These are phyloP conservation scores for Armadillidium nasatum DNA, from an alignment of 1,140 invertebrate genomes.

Conservation along the genomic window DNA sequence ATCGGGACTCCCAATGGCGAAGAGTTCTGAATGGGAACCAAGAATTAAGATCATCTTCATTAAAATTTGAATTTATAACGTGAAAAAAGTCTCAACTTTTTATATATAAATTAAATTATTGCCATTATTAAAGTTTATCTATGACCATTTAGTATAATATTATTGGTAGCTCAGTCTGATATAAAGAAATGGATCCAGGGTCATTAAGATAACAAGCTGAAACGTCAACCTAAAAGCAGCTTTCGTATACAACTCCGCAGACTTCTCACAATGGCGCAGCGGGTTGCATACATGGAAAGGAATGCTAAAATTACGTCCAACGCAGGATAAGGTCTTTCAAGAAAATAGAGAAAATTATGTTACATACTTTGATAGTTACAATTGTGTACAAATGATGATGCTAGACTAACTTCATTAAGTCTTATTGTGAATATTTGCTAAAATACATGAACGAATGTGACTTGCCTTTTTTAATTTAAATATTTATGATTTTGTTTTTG, in stretches of 20 bases:
- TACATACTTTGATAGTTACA: too few species aligned
- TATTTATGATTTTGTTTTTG: too few species aligned
- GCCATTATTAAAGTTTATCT: constrained; percentile 3
- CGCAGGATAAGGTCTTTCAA: too few species aligned
- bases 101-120: constrained; percentile 9
- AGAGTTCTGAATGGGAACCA: not conserved
- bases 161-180: not conserved
- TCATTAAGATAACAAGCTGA: too few species aligned
- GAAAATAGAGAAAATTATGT: too few species aligned
- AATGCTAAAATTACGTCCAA: too few species aligned
- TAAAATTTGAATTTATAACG: not conserved
- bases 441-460: too few species aligned
- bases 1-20: not conserved
- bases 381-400: too few species aligned
- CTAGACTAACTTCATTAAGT: not conserved
- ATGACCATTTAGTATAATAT: not conserved
- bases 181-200: too few species aligned
- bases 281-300: too few species aligned
- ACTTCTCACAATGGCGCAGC: not conserved
- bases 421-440: too few species aligned
- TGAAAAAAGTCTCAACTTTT: not conserved
- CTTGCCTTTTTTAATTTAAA: too few species aligned
- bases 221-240: not conserved
- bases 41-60: not conserved
- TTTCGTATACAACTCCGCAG: not conserved